Evolutionary conservation across 2,113 vertebrate species (phyloP).

Genomic region (Chloebia gouldiae): DNA sequence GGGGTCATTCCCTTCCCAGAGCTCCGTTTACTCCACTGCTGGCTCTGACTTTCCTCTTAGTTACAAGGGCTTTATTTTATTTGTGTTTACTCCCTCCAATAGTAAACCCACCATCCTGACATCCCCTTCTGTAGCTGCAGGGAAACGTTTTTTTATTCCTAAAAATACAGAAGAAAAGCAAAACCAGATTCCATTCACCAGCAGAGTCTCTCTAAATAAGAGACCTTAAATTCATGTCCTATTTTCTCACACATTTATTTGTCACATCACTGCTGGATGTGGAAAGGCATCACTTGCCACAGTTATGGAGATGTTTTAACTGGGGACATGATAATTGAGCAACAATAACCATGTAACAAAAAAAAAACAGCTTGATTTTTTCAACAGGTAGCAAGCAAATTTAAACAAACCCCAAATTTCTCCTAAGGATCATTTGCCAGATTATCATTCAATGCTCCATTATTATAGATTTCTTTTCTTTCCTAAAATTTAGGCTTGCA

Average conservation of each 20-base stretch:
- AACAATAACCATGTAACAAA: rapidly evolving
- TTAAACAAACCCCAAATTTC: neutral
- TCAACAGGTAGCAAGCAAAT: neutral
- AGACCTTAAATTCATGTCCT: too few relatives aligned
- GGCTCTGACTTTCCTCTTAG: neutral
- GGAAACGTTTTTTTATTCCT: neutral
- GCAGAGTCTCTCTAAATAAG: neutral
- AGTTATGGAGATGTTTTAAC: neutral
- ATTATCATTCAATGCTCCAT: neutral
- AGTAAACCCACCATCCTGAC: neutral
- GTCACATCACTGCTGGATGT: neutral
- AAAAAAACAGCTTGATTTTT: neutral
- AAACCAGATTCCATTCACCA: neutral
- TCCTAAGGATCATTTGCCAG: neutral
- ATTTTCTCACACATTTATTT: neutral
- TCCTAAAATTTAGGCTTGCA: neutral
- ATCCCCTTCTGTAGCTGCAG: neutral
- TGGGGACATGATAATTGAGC: rapidly evolving
- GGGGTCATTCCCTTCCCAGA: neutral
- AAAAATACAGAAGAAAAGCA: neutral
- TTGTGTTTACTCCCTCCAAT: neutral
- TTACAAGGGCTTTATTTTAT: neutral
- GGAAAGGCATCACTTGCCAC: neutral
- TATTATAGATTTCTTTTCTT: neutral
- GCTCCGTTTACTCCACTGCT: rapidly evolving